Conservation (phyloP, 2,888 invertebrate species). For the Idaea straminata region DNA sequence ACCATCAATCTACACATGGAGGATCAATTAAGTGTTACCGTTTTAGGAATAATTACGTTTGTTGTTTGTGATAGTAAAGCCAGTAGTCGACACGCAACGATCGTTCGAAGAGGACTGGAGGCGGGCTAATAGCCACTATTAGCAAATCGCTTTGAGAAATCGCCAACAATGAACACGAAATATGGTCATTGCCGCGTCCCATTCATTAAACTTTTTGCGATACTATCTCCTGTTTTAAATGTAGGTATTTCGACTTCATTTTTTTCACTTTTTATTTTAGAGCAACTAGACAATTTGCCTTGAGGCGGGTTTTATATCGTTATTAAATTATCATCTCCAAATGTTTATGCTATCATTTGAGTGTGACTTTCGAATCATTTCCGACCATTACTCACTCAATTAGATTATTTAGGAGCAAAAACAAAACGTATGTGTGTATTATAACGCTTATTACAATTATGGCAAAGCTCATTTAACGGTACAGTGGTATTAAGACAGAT, state of each 20-base stretch:
- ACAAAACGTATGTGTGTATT: conserved; percentile 19
- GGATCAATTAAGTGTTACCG: conserved; percentile 71
- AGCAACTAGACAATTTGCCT: conserved; percentile 62
- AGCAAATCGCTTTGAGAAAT: conserved; percentile 73
- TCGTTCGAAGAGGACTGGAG: conserved; percentile 51
- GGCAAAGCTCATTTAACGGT: conserved; percentile 19
- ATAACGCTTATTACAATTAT: conserved; percentile 23
- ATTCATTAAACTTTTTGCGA: conserved; percentile 69
- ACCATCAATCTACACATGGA: conserved; percentile 46
- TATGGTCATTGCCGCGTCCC: conserved; percentile 64
- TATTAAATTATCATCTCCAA: conserved; percentile 68
- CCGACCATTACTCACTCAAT: conserved; percentile 41
- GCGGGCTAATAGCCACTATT: conserved; percentile 70
- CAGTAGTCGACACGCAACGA: conserved; percentile 64
- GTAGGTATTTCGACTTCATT: conserved; percentile 52
- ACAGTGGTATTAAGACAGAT: conserved; percentile 8
- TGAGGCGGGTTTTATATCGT: conserved; percentile 54
- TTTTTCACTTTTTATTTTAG: conserved; percentile 47
- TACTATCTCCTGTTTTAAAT: conserved; percentile 62
- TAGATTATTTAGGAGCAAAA: conserved; percentile 19
- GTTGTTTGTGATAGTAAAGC: conserved; percentile 56
- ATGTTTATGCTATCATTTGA: conserved; percentile 58
- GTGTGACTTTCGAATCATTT: conserved; percentile 54
- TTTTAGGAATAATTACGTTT: conserved; percentile 72
- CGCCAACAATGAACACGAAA: conserved; percentile 74